Percentiles rank a stretch among this genome's conserved stretches.
Evolutionary conservation across 2,888 invertebrate species (phyloP).

Genomic region (Carcina quercana): DNA sequence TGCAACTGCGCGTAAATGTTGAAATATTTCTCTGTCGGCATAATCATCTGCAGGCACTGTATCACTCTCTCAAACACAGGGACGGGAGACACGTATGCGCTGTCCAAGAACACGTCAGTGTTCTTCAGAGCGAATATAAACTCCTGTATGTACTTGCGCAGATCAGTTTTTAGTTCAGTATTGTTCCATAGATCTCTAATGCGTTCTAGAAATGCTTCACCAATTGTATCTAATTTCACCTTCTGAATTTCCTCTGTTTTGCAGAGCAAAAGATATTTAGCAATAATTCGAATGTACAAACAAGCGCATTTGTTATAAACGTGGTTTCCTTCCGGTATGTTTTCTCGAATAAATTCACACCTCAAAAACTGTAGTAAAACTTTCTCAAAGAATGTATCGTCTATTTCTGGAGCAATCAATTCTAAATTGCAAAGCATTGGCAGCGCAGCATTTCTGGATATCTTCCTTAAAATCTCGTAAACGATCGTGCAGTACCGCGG

Average conservation of each 20-base stretch:
- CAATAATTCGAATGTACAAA: slow-evolving; percentile 29
- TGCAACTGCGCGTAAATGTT: slow-evolving; percentile 29
- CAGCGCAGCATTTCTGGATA: slow-evolving; percentile 15
- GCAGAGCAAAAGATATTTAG: slow-evolving; percentile 34
- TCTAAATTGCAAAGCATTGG: slow-evolving; percentile 26
- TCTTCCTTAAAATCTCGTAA: slow-evolving; percentile 22
- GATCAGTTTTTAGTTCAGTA: slow-evolving; percentile 4
- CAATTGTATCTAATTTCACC: slow-evolving; percentile 24
- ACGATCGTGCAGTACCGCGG: slow-evolving; percentile 33
- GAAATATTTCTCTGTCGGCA: slow-evolving; percentile 36
- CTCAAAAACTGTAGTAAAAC: slow-evolving; percentile 20
- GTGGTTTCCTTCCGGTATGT: slow-evolving; percentile 5
- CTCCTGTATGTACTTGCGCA: slow-evolving; percentile 17
- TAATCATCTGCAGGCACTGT: slow-evolving; percentile 25
- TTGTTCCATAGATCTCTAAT: slow-evolving; percentile 18
- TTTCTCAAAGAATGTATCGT: slow-evolving; percentile 21
- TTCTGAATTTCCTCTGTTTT: slow-evolving; percentile 25
- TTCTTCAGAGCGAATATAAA: slow-evolving; percentile 30
- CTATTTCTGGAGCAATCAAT: slow-evolving; percentile 22
- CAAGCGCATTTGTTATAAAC: slow-evolving; percentile 2
- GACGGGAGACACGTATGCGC: slow-evolving; percentile 28
- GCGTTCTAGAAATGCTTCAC: slow-evolving; percentile 28
- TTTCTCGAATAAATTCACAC: slow-evolving; percentile 18
- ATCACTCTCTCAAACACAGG: slow-evolving; percentile 32
- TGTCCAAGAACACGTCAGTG: slow-evolving; percentile 31